A percentile compares a stretch with the other conserved stretches of the same genome.
Evolutionary conservation across 2,113 vertebrate species (phyloP).

Genomic region (Calyptomena viridis): DNA sequence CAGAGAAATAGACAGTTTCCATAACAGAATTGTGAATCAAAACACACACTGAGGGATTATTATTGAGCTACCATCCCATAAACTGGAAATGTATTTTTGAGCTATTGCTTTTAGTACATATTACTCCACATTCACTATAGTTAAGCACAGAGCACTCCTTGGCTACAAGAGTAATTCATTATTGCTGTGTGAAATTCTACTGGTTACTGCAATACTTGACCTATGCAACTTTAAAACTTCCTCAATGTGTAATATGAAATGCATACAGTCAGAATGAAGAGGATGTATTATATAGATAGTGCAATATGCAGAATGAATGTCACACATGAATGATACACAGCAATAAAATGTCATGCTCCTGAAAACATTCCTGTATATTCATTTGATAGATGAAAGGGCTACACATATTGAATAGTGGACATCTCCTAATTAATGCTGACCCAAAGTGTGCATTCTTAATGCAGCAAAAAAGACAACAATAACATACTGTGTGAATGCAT

Average conservation of each 20-base stretch:
- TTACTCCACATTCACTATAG: neutral
- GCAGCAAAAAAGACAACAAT: neutral
- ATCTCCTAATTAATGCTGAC: neutral
- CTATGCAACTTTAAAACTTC: neutral
- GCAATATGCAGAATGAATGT: neutral
- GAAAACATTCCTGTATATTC: neutral
- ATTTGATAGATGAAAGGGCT: neutral
- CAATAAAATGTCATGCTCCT: neutral
- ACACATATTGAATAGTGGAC: neutral
- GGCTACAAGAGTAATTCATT: neutral
- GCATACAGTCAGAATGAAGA: neutral
- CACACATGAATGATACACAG: neutral
- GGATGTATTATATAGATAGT: neutral
- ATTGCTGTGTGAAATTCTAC: neutral
- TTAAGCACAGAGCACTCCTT: neutral
- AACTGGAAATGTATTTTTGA: conserved; percentile 37
- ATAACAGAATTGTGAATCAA: conserved; percentile 42
- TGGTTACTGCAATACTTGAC: neutral
- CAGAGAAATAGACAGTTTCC: conserved; percentile 40
- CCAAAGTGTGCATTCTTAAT: neutral
- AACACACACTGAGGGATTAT: conserved; percentile 9
- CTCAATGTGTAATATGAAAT: neutral
- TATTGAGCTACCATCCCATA: conserved; percentile 20
- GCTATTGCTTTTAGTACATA: conserved; percentile 20
- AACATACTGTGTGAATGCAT: neutral